phyloP scores from a whole-genome alignment of 2,888 invertebrate species.

The Dicranocentrus wangi region DNA sequence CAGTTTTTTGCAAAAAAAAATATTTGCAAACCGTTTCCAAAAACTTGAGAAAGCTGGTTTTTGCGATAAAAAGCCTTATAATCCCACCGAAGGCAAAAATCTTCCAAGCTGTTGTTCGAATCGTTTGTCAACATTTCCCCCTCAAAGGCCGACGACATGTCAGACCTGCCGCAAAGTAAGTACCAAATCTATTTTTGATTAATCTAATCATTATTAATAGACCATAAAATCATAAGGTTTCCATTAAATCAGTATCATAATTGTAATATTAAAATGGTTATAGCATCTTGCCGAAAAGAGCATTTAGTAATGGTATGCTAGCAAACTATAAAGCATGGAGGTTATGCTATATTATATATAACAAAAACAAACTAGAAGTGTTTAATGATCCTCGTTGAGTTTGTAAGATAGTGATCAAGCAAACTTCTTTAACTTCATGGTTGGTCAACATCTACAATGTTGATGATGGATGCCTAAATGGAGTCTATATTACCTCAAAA shows the following conservation, averaged over 20 bases:
- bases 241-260: too few species aligned
- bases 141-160: conserved; percentile 77
- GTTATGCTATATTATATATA: too few species aligned
- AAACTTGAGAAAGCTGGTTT: conserved; percentile 17
- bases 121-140: conserved; percentile 77
- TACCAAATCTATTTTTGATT: conserved; percentile 43
- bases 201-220: too few species aligned
- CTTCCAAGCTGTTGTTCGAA: conserved; percentile 74
- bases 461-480: too few species aligned
- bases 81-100: conserved; percentile 27
- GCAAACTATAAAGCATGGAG: too few species aligned
- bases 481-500: too few species aligned
- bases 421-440: conserved; percentile 44
- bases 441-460: conserved; percentile 40
- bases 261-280: too few species aligned
- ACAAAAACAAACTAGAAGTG: conserved; percentile 32
- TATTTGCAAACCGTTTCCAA: neutral
- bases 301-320: too few species aligned
- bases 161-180: conserved; percentile 77
- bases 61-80: conserved; percentile 25
- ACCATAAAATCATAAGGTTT: too few species aligned
- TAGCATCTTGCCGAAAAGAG: too few species aligned
- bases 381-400: conserved; percentile 59
- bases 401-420: conserved; percentile 45
- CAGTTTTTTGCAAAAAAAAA: neutral